Percentiles rank a stretch among this genome's conserved stretches.
These are phyloP conservation scores for Tipula helvola DNA, from an alignment of 2,888 invertebrate species.

Conservation along the genomic window DNA sequence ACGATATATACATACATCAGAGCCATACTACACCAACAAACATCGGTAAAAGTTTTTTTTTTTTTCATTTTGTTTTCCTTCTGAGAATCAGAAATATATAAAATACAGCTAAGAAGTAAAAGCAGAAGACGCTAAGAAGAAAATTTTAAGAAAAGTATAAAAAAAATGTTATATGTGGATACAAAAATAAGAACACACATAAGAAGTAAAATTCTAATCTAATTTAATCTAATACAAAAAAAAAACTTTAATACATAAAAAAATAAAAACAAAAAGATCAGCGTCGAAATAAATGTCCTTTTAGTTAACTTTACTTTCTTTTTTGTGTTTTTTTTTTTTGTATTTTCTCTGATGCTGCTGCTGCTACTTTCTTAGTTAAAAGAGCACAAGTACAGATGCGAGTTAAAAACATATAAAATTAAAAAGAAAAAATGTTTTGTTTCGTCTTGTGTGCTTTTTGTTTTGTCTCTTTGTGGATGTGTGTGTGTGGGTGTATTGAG, in stretches of 20 bases:
- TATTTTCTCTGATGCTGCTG: neutral
- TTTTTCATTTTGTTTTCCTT: neutral
- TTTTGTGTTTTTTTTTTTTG: neutral
- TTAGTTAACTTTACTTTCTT: neutral
- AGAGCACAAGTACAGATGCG: neutral
- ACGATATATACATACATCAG: neutral
- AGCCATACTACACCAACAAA: neutral
- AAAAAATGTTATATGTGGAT: neutral
- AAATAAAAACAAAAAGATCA: neutral
- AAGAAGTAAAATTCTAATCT: neutral
- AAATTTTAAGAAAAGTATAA: neutral
- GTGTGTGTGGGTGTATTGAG: neutral
- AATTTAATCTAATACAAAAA: neutral
- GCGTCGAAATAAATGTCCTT: conserved; percentile 4
- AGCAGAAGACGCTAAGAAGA: neutral
- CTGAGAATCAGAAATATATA: neutral
- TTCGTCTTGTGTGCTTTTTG: neutral
- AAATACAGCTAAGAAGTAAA: neutral
- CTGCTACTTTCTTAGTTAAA: neutral
- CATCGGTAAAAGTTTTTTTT: neutral
- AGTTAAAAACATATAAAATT: neutral
- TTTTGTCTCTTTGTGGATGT: neutral
- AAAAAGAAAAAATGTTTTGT: neutral
- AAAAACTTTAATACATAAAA: neutral
- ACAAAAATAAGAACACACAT: neutral